A percentile compares a stretch with the other conserved stretches of the same genome.
Conservation (phyloP, 2,888 invertebrate species). For the Nineta flava region DNA sequence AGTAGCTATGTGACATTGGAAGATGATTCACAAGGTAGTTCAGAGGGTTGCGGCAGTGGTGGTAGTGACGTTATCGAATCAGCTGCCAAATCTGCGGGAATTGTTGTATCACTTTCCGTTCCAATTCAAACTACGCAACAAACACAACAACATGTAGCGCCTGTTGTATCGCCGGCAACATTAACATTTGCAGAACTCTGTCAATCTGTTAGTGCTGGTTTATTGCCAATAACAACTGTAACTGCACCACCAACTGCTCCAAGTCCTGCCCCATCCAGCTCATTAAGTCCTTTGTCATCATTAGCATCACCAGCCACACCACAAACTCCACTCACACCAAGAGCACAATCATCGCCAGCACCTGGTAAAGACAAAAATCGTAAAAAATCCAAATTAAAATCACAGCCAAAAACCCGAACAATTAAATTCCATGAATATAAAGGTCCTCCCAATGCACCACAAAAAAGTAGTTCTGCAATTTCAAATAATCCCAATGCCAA, state of each 20-base stretch:
- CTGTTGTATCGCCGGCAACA: conserved; percentile 18
- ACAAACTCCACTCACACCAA: conserved; percentile 35
- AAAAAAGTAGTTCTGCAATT: conserved; percentile 42
- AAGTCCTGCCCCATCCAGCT: conserved; percentile 48
- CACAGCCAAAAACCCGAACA: conserved; percentile 63
- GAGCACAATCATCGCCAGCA: conserved; percentile 25
- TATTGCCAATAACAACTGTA: conserved; percentile 34
- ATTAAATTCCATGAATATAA: conserved; percentile 97
- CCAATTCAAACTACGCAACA: conserved; percentile 35
- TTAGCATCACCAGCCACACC: conserved; percentile 43
- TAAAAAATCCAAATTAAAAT: conserved; percentile 70
- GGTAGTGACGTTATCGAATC: conserved; percentile 41
- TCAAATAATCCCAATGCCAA: conserved; percentile 28
- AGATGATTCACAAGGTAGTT: conserved; percentile 77
- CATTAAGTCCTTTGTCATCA: conserved; percentile 49
- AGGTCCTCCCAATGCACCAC: conserved; percentile 73
- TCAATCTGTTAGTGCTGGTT: conserved; percentile 34
- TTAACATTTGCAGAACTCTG: conserved; percentile 41
- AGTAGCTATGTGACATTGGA: conserved; percentile 76
- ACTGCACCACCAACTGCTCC: conserved; percentile 31
- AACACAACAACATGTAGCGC: conserved; percentile 11
- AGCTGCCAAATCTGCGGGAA: conserved; percentile 48
- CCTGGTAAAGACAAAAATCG: conserved; percentile 64
- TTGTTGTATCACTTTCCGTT: conserved; percentile 48
- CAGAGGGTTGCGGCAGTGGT: conserved; percentile 33